Evolutionary conservation across 2,888 invertebrate genomes (phyloP).

Genomic region (Thecophora atra): DNA sequence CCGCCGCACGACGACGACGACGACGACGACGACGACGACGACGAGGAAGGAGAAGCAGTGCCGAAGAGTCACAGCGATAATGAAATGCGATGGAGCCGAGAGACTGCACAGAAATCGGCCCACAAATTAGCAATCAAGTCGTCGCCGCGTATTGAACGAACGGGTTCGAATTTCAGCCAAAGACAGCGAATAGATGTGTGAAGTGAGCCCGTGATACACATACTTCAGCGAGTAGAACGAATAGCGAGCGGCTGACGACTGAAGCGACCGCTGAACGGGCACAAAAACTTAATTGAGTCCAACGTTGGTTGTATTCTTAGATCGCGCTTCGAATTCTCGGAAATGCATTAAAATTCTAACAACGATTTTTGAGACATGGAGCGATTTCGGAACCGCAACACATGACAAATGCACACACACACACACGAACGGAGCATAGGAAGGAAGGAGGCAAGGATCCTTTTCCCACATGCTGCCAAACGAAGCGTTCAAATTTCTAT

Average conservation of each 20-base stretch:
- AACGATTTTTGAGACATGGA: slow-evolving; percentile 4
- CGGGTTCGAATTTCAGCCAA: not conserved
- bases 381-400: not conserved
- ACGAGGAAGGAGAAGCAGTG: not conserved
- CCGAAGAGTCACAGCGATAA: slow-evolving; percentile 7
- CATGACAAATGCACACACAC: not conserved
- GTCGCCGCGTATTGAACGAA: not conserved
- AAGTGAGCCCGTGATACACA: not conserved
- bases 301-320: not conserved
- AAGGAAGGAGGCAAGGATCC: no score
- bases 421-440: no score
- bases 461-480: not conserved
- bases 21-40: no score
- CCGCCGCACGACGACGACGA: not conserved
- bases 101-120: not conserved
- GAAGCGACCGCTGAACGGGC: not conserved
- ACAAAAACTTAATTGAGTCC: slow-evolving; percentile 18
- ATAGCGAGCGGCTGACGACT: not conserved
- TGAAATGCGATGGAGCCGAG: slow-evolving; percentile 3
- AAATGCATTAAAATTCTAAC: slow-evolving; percentile 22
- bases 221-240: no score
- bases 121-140: slow-evolving; percentile 18
- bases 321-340: not conserved
- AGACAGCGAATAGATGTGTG: not conserved
- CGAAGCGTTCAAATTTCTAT: slow-evolving; percentile 10